Percentiles rank a stretch among this genome's conserved stretches.
Evolutionary conservation across 2,888 invertebrate genomes (phyloP).

Genomic region (Temnothorax ravouxi): DNA sequence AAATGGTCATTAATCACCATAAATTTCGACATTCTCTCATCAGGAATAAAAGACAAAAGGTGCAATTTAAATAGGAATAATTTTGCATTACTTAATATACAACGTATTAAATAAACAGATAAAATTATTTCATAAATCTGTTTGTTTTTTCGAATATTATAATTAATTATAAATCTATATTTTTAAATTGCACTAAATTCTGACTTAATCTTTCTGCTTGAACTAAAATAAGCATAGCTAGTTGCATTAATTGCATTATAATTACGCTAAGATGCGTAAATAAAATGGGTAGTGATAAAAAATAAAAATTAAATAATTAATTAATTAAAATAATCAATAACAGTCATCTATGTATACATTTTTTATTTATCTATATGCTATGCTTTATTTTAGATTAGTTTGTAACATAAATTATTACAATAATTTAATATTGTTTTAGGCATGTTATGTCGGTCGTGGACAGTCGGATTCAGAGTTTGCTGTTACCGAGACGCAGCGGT

Average conservation of each 20-base stretch:
- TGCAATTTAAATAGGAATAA: background rate
- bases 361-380: background rate
- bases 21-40: slow-evolving; percentile 57
- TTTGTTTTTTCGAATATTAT: background rate
- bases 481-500: background rate
- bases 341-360: background rate
- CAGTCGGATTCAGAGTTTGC: background rate
- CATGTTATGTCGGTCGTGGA: background rate
- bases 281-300: background rate
- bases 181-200: background rate
- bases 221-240: background rate
- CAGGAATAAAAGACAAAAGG: slow-evolving; percentile 17
- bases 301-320: background rate
- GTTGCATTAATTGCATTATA: background rate
- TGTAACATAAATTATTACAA: slow-evolving; percentile 32
- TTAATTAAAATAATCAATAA: background rate
- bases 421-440: slow-evolving; percentile 19
- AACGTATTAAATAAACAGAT: background rate
- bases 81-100: background rate
- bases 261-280: background rate
- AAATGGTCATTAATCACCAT: slow-evolving; percentile 64
- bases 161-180: background rate
- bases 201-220: background rate
- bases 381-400: slow-evolving; percentile 1
- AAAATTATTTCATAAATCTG: background rate